Conservation (phyloP, 2,888 invertebrate genomes). For the Drosophila vallismaia region DNA sequence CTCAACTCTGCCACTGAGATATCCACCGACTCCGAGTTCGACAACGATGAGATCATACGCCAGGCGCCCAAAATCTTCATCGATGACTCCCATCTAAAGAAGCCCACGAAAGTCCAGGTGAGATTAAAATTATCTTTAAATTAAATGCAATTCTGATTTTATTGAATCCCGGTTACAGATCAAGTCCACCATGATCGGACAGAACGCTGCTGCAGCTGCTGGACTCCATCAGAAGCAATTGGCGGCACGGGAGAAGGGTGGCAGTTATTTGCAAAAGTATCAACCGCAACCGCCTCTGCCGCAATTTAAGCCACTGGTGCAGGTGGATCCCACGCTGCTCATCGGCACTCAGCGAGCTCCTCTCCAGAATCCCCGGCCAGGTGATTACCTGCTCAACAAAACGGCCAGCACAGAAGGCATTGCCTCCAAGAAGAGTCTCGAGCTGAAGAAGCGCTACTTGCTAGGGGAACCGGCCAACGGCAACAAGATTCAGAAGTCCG, state of each 20-base stretch:
- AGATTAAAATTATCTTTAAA: conserved; percentile 57
- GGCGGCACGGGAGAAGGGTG: conserved; percentile 66
- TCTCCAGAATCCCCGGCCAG: conserved; percentile 86
- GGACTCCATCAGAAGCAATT: conserved; percentile 64
- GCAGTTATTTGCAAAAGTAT: conserved; percentile 79
- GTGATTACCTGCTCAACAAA: conserved; percentile 91
- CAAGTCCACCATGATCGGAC: conserved; percentile 80
- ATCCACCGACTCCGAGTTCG: conserved; percentile 96
- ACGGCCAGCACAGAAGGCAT: conserved; percentile 94
- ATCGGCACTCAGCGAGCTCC: conserved; percentile 83
- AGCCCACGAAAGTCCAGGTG: conserved; percentile 87
- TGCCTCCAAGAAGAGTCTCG: conserved; percentile 93
- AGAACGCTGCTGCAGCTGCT: conserved; percentile 49
- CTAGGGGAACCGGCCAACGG: conserved; percentile 88
- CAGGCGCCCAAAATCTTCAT: conserved; percentile 91
- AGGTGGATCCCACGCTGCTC: conserved; percentile 83
- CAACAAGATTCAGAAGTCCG: conserved; percentile 91
- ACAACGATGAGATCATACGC: conserved; percentile 89
- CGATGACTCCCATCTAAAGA: conserved; percentile 87
- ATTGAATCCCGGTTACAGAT: conserved; percentile 61
- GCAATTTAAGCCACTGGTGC: conserved; percentile 84
- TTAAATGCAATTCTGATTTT: too few relatives aligned
- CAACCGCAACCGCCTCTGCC: conserved; percentile 78
- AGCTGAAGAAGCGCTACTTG: conserved; percentile 93
- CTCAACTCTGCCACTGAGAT: conserved; percentile 96